These are phyloP conservation scores for Bombus polaris DNA, from an alignment of 1,140 invertebrate species.

Conservation along the genomic window DNA sequence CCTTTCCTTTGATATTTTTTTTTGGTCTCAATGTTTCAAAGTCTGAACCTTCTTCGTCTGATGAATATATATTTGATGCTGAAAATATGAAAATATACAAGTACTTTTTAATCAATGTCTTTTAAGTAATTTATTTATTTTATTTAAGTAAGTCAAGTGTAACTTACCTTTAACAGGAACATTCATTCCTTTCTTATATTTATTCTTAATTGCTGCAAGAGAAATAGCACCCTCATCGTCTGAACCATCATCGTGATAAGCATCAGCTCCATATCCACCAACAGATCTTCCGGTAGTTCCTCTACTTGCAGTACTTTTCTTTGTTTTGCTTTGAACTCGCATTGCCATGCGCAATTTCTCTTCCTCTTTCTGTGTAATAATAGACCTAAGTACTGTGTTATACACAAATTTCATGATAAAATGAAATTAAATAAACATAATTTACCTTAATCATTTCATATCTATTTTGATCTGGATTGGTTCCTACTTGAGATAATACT, in stretches of 20 bases:
- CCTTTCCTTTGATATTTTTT: slow-evolving; percentile 90
- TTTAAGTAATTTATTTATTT: not conserved
- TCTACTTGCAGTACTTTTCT: slow-evolving; percentile 85
- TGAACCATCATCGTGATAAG: slow-evolving; percentile 90
- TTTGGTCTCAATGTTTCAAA: slow-evolving; percentile 90
- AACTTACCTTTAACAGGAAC: slow-evolving; percentile 82
- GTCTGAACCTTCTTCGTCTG: slow-evolving; percentile 94
- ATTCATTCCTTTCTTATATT: slow-evolving; percentile 89
- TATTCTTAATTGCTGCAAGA: slow-evolving; percentile 96
- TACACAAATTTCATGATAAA: not conserved
- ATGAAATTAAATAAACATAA: slow-evolving; percentile 12
- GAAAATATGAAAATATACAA: slow-evolving; percentile 71
- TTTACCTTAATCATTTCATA: slow-evolving; percentile 93
- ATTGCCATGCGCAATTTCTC: slow-evolving; percentile 94
- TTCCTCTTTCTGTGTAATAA: slow-evolving; percentile 92
- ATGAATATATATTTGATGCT: slow-evolving; percentile 93
- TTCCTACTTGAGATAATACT: slow-evolving; percentile 96
- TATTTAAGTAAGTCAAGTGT: not conserved
- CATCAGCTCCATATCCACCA: slow-evolving; percentile 81
- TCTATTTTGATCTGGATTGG: slow-evolving; percentile 96
- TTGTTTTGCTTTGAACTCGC: slow-evolving; percentile 87
- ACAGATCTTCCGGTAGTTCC: slow-evolving; percentile 85
- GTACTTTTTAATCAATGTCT: not conserved
- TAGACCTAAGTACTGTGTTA: not conserved
- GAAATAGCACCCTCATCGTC: slow-evolving; percentile 96